phyloP scores from a whole-genome alignment of 2,888 invertebrate genomes.

The Beris morrisii region DNA sequence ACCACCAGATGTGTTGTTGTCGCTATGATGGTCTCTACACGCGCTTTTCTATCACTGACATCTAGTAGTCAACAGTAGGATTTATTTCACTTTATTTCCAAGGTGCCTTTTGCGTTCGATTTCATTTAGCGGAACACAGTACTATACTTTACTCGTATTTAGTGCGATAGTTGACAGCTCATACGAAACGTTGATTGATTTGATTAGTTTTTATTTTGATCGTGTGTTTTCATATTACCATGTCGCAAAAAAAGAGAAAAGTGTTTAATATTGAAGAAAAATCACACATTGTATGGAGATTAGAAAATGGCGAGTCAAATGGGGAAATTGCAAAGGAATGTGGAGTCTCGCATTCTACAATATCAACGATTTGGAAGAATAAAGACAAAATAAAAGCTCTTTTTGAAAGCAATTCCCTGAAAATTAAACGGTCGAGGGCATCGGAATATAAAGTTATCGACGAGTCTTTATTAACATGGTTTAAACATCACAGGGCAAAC shows the following conservation, averaged over 20 bases:
- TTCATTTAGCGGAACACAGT: too few relatives aligned
- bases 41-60: too few relatives aligned
- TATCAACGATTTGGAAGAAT: too few relatives aligned
- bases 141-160: too few relatives aligned
- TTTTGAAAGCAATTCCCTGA: conserved; percentile 5
- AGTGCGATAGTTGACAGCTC: too few relatives aligned
- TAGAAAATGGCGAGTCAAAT: neutral
- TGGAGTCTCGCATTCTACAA: conserved; percentile 1
- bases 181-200: neutral
- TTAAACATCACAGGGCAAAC: conserved; percentile 29
- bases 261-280: conserved; percentile 5
- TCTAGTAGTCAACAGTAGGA: too few relatives aligned
- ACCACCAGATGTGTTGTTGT: too few relatives aligned
- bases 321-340: conserved; percentile 3
- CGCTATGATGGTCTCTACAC: too few relatives aligned
- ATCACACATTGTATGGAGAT: conserved; percentile 3
- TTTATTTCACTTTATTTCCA: too few relatives aligned
- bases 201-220: conserved; percentile 8
- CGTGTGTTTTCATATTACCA: conserved; percentile 2
- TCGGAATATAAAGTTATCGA: conserved; percentile 14
- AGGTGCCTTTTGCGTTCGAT: too few relatives aligned
- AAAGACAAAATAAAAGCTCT: neutral
- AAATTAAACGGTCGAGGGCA: conserved; percentile 10
- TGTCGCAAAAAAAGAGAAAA: conserved; percentile 14
- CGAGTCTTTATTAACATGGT: conserved; percentile 21